A percentile compares a stretch with the other conserved stretches of the same genome.
Conservation (phyloP, 2,888 invertebrate species). For the Bursaphelenchus okinawaensis region DNA sequence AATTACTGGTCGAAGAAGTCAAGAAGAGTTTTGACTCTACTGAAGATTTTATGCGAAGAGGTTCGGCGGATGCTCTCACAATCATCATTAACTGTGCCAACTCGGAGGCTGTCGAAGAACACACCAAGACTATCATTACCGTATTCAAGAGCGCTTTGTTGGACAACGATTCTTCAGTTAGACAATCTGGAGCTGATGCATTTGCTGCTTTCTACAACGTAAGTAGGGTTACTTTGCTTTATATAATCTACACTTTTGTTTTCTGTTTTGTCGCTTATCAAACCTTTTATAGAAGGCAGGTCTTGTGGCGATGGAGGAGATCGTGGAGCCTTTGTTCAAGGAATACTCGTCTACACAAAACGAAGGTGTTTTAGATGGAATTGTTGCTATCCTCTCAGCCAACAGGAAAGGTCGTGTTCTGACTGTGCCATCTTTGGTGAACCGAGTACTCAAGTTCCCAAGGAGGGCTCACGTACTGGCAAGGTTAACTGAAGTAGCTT, state of each 20-base stretch:
- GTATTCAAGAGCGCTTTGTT: conserved; percentile 2
- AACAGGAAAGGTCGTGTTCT: conserved; percentile 21
- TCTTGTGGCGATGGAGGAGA: conserved; percentile 86
- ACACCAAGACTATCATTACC: conserved; percentile 7
- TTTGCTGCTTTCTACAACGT: conserved; percentile 85
- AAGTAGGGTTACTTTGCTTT: conserved; percentile 1
- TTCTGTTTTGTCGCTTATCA: no score
- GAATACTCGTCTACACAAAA: conserved; percentile 69
- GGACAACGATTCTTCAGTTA: background rate
- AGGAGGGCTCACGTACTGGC: conserved; percentile 82
- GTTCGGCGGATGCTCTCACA: conserved; percentile 89
- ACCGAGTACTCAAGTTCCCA: conserved; percentile 75
- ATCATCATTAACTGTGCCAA: conserved; percentile 85
- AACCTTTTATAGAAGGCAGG: conserved; percentile 70
- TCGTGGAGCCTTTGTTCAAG: conserved; percentile 82
- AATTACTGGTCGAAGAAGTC: conserved; percentile 94
- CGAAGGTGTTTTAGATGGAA: conserved; percentile 86
- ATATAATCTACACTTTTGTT: background rate
- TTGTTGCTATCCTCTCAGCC: conserved; percentile 85
- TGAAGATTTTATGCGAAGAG: conserved; percentile 78
- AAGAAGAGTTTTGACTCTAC: conserved; percentile 83
- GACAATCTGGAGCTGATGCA: conserved; percentile 89
- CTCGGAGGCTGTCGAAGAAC: conserved; percentile 14
- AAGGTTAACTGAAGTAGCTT: conserved; percentile 86
- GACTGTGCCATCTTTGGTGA: conserved; percentile 81